Percentiles rank a stretch among this genome's conserved stretches.
Conservation (phyloP, 2,888 invertebrate species). For the Trachelus stipa region DNA sequence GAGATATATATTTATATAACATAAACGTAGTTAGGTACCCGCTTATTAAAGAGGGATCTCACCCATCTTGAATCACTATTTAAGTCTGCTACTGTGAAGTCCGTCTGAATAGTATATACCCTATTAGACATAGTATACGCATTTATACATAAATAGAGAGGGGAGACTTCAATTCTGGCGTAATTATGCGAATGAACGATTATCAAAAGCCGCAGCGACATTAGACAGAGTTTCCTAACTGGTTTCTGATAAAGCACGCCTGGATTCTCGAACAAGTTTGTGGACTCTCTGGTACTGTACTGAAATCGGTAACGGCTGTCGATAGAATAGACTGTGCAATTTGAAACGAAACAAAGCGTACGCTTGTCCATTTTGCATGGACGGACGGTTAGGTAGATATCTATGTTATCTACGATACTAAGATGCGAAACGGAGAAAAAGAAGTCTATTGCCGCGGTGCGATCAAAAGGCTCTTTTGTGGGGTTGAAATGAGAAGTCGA, state of each 20-base stretch:
- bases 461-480: not conserved
- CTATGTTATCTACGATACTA: not conserved
- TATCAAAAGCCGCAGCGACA: not conserved
- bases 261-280: not conserved
- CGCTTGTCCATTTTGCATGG: not conserved
- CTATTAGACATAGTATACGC: not conserved
- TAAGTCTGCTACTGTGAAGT: not conserved
- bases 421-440: not conserved
- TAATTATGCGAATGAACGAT: constrained; percentile 4
- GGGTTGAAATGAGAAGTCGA: not conserved
- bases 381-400: not conserved
- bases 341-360: not conserved
- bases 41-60: not conserved
- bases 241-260: not conserved
- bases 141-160: not conserved
- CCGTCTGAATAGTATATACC: not conserved
- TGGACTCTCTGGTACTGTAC: not conserved
- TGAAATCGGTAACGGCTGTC: not conserved
- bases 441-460: not conserved
- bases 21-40: not conserved
- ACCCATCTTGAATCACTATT: not conserved
- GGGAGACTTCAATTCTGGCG: not conserved
- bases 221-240: not conserved
- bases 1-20: not conserved
- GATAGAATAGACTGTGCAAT: not conserved